Evolutionary conservation across 1,140 invertebrate genomes (phyloP).

Genomic region (Trichoplusia ni): DNA sequence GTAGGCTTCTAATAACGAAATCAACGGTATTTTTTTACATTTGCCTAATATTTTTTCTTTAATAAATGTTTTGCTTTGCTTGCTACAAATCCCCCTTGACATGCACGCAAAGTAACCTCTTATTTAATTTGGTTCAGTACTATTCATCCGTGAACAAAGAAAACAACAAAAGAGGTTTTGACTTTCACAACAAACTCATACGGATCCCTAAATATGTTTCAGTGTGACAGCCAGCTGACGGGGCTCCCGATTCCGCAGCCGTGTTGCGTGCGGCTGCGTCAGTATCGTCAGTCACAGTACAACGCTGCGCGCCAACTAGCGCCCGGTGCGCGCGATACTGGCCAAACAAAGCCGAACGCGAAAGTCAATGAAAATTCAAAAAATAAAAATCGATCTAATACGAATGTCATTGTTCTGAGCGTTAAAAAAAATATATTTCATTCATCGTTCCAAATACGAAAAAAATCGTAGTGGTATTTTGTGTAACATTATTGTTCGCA

Average conservation of each 20-base stretch:
- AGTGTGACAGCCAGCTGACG: slow-evolving; percentile 33
- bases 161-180: no score
- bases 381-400: neutral
- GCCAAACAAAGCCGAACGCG: slow-evolving; percentile 31
- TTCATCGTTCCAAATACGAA: slow-evolving; percentile 17
- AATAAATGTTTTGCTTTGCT: no score
- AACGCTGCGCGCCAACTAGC: slow-evolving; percentile 36
- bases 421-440: slow-evolving; percentile 12
- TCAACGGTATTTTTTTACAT: no score
- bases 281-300: slow-evolving; percentile 34
- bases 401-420: slow-evolving; percentile 27
- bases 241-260: slow-evolving; percentile 20
- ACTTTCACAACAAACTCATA: no score
- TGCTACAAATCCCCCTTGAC: no score
- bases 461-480: slow-evolving; percentile 20
- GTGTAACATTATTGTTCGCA: neutral
- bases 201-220: slow-evolving; percentile 33
- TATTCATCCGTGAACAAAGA: no score
- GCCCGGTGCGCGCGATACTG: slow-evolving; percentile 34
- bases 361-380: slow-evolving; percentile 37
- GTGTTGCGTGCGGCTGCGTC: slow-evolving; percentile 4
- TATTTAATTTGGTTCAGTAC: no score
- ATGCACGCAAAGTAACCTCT: no score
- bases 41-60: no score
- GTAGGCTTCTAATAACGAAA: no score